These are phyloP conservation scores for Bombycilla garrulus DNA, from an alignment of 2,113 vertebrate species.

Conservation along the genomic window DNA sequence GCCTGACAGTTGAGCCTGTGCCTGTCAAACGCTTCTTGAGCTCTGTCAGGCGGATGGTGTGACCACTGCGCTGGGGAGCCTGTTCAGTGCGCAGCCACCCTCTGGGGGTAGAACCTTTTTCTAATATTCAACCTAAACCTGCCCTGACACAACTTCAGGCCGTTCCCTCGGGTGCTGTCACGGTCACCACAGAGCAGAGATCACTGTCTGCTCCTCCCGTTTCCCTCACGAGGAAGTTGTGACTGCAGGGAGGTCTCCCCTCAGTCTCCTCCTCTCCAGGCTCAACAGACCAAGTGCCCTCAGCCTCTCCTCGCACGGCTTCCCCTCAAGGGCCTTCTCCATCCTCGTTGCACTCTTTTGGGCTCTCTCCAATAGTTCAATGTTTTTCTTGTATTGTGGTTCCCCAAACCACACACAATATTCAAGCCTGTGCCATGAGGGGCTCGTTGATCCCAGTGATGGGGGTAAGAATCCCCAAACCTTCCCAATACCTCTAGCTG, in stretches of 20 bases:
- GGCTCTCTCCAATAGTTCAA: neutral
- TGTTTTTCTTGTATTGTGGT: too few species aligned
- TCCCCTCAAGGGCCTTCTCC: neutral
- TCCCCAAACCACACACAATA: rapidly evolving
- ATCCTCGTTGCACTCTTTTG: rapidly evolving
- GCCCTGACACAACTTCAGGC: rapidly evolving
- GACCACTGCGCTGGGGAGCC: neutral
- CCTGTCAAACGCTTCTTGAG: too few species aligned
- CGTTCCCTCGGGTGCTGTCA: rapidly evolving
- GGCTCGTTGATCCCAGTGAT: rapidly evolving
- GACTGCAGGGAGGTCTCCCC: neutral
- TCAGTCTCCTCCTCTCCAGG: neutral
- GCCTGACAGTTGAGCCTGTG: too few species aligned
- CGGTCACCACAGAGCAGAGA: neutral
- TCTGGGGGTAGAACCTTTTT: rapidly evolving
- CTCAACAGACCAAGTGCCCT: neutral
- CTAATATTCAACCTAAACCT: neutral
- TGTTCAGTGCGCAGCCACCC: rapidly evolving
- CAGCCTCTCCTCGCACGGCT: rapidly evolving
- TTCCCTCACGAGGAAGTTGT: rapidly evolving
- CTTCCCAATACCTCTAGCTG: rapidly evolving
- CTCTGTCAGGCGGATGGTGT: neutral
- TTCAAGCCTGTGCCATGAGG: rapidly evolving
- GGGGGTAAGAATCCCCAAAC: rapidly evolving
- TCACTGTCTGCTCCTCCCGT: neutral